Evolutionary conservation across 2,113 vertebrate genomes (phyloP), one percentile per base, ranked within the genome.

Genomic region (Maccullochella peelii): DNA sequence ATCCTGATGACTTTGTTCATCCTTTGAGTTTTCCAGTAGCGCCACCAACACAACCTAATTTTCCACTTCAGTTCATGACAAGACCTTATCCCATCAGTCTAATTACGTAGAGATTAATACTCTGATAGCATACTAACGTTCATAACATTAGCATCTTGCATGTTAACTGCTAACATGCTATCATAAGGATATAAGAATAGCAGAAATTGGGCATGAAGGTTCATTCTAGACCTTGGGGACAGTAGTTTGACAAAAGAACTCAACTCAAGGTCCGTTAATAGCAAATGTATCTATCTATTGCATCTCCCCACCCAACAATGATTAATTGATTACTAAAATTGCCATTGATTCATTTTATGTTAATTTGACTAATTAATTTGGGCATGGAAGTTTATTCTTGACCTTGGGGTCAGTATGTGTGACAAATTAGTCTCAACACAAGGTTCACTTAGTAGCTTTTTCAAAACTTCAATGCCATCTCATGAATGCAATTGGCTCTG

Each of bases 301-400:
- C 20, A 42, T 23, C 36, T 12, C 0, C 50, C 49, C 5, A 10
- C 14, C 18, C 6, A 52, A 21, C 33, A 21, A 50, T 50, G 47
- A 20, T 71, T 50, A 49, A 69, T 73, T 65, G 23, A 73, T 73
- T 49, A 70, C 54, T 57, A 8, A 68, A 69, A 33, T 27, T 59
- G 44, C 21, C 59, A 59, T 11, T 75, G 33, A 58, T 65, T 85
- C 18, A 85, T 86, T 90, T 67, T 54, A 59, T 40, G 20, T 65
- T 82, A 47, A 82, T 57, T 15, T 69, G 27, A 77, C 30, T 74
- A 63, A 77, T 58, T 62, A 10, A 55, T 73, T 73, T 59, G n/a
- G 36, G 11, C 25, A 25, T n/a, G 12, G 6, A 49, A 38, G 50
- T 65, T 74, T 38, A 73, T 63, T 76, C 10, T 65, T 75, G 61